Evolutionary conservation across 2,113 vertebrate species (phyloP), one percentile per base, ranked within the genome.

Genomic region (Amblyornis subalaris): DNA sequence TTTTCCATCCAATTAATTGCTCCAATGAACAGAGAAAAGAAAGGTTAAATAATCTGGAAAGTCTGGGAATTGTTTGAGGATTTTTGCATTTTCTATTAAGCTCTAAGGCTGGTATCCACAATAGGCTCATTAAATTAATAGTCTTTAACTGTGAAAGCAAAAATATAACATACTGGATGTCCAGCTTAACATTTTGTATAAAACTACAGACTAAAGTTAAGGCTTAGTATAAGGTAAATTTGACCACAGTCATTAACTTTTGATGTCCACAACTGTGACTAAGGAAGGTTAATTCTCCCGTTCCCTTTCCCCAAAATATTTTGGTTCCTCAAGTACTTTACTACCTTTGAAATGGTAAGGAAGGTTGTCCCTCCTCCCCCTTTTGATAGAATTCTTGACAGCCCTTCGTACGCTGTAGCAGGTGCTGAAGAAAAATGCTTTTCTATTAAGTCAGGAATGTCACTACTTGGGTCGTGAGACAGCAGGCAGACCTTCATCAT

Each of bases 381-480:
- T 94, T 96, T 90, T 91, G 83, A 76, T 88, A 51, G 60, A 85
- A 48, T 54, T 91, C 29, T n/a, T 91, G 94, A 96, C 97, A 97
- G 85, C 62, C 72, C 92, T 88, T 95, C 53, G 29, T 28, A 88
- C 7, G 44, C 29, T 57, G 58, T 29, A 95, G 93, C 97, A 97
- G 96, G 73, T 95, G 93, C 86, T 53, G 81, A 90, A 97, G 97
- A 97, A 91, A 97, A 98, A 97, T 80, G 92, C 57, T 88, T 92
- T 96, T 87, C 93, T 97, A 91, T 95, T 96, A 95, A 97, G 93
- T 89, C 84, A 91, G 91, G 85, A 93, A 91, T 62, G 89, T 92
- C 92, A 95, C 94, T 91, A 45, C 71, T 85, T 90, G 67, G 71
- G 58, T 17, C 6, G 3, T 66, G 57, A 89, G 65, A 25, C 95